These are phyloP conservation scores for Ginglymostoma cirratum DNA, from an alignment of 2,113 vertebrate species.

Conservation along the genomic window DNA sequence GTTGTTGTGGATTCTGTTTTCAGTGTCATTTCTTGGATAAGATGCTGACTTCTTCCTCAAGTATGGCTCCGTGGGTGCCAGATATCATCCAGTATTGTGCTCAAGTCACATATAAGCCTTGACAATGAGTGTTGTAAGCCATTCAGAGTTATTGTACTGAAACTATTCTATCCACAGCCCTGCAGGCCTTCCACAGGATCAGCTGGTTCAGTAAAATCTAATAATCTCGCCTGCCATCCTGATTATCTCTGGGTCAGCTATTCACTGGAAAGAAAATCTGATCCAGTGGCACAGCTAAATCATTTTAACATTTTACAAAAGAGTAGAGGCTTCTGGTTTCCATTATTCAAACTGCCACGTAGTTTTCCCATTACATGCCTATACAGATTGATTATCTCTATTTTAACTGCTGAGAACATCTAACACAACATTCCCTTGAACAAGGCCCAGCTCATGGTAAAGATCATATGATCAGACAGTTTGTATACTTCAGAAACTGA, in stretches of 20 bases:
- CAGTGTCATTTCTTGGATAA: not conserved
- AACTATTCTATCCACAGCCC: not conserved
- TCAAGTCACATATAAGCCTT: not conserved
- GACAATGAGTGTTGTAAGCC: not conserved
- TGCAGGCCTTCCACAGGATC: not conserved
- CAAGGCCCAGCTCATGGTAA: not conserved
- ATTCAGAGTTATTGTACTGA: not conserved
- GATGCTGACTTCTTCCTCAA: not conserved
- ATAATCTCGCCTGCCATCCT: not conserved
- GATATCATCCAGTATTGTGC: not conserved
- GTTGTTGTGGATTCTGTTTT: too few species aligned
- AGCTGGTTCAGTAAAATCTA: not conserved
- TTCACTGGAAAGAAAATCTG: not conserved
- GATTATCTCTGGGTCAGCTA: not conserved
- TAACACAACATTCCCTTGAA: not conserved
- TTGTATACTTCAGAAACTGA: not conserved
- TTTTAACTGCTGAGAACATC: not conserved
- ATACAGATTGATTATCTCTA: not conserved
- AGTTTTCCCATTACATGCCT: not conserved
- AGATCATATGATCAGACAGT: not conserved
- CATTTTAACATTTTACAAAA: not conserved
- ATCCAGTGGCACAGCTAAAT: not conserved
- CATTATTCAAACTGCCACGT: not conserved
- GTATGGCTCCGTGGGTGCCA: not conserved
- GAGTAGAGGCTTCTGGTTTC: not conserved